phyloP scores from a whole-genome alignment of 2,888 invertebrate species.

The Drosophila histrio region DNA sequence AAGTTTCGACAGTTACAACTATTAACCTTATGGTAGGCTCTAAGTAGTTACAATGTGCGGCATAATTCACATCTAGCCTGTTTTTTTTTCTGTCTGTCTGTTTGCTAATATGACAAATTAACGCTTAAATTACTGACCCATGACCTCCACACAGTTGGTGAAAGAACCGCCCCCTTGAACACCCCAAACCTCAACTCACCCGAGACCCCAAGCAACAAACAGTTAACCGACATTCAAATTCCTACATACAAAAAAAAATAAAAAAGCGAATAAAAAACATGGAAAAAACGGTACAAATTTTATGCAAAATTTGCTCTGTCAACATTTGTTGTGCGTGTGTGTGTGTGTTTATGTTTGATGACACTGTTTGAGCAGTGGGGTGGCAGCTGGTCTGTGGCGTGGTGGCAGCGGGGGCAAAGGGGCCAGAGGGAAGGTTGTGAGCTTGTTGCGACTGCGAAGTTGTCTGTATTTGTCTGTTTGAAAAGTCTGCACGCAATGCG shows the following conservation, averaged over 20 bases:
- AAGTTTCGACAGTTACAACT: background rate
- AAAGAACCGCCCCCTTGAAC: background rate
- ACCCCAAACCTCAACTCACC: background rate
- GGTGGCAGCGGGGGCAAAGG: background rate
- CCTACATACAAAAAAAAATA: background rate
- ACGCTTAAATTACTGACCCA: conserved; percentile 48
- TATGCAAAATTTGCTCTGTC: conserved; percentile 55
- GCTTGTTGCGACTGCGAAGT: conserved; percentile 13
- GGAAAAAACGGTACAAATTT: conserved; percentile 46
- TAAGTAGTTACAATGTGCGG: conserved; percentile 13
- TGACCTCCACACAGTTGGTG: conserved; percentile 19
- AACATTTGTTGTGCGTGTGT: conserved; percentile 50
- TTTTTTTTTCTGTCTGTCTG: background rate
- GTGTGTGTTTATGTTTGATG: conserved; percentile 33
- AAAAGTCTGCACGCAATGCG: conserved; percentile 62
- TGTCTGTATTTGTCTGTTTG: conserved; percentile 34
- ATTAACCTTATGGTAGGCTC: background rate
- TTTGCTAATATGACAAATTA: conserved; percentile 55
- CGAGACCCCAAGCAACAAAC: conserved; percentile 10
- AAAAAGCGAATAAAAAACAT: background rate
- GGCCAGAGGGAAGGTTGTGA: background rate
- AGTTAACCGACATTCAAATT: conserved; percentile 22
- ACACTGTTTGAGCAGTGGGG: conserved; percentile 46
- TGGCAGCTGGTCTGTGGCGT: background rate
- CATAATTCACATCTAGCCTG: conserved; percentile 33